Percentiles rank a stretch among this genome's conserved stretches.
Evolutionary conservation across 1,140 invertebrate genomes (phyloP).

Genomic region (Panagrolaimus sp.): DNA sequence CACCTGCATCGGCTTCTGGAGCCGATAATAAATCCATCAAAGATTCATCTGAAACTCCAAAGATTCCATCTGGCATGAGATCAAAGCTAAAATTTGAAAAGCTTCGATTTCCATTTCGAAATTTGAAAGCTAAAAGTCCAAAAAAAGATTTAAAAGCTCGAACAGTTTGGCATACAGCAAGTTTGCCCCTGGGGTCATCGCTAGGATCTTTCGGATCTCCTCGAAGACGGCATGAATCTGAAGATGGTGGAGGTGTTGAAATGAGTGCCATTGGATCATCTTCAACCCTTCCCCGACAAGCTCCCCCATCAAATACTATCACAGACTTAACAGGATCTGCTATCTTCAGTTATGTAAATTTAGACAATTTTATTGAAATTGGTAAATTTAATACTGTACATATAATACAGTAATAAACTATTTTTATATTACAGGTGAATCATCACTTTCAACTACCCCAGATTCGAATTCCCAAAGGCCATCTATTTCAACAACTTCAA

Average conservation of each 20-base stretch:
- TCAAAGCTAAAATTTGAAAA: conserved; percentile 1
- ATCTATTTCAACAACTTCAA: background rate
- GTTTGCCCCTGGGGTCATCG: background rate
- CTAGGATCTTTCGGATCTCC: background rate
- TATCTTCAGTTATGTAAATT: background rate
- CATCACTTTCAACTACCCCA: no score
- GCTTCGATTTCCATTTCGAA: conserved; percentile 5
- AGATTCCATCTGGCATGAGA: background rate
- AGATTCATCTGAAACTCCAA: background rate
- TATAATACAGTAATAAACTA: no score
- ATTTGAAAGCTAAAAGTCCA: background rate
- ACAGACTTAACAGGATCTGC: background rate
- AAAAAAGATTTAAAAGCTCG: background rate
- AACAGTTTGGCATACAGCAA: conserved; percentile 3
- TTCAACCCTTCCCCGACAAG: background rate
- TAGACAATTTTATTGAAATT: background rate
- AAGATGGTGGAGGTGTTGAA: conserved; percentile 1
- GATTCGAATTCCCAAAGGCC: background rate
- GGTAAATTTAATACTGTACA: no score
- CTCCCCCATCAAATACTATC: background rate
- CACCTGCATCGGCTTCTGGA: background rate
- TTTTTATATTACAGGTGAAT: no score
- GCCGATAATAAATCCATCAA: background rate
- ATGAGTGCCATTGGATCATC: conserved; percentile 1
- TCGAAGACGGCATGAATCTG: background rate